Conservation (phyloP, 2,797 vertebrate genomes). For the Triplophysa yarkandensis region DNA sequence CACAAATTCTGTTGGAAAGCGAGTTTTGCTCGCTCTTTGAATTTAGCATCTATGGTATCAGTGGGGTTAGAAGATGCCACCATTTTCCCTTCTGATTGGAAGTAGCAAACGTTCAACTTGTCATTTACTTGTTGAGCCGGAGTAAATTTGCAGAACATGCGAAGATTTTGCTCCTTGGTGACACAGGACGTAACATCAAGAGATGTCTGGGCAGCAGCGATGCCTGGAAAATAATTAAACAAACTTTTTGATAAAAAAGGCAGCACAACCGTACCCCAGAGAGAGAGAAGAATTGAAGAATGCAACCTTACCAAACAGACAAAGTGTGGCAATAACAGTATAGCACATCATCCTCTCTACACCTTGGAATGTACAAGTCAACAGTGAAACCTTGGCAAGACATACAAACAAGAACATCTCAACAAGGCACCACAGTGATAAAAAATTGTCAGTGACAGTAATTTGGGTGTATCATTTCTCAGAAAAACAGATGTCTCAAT, state of each 20-base stretch:
- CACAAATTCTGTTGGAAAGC: constrained; percentile 62
- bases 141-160: constrained; percentile 69
- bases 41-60: constrained; percentile 59
- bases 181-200: constrained; percentile 66
- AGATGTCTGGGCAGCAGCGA: constrained; percentile 69
- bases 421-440: too few species aligned
- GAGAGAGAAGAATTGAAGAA: background rate
- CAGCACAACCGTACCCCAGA: too few species aligned
- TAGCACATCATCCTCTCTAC: constrained; percentile 62
- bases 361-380: background rate
- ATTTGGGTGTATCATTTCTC: background rate
- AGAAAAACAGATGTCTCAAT: constrained; percentile 40
- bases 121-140: constrained; percentile 50
- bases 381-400: constrained; percentile 31
- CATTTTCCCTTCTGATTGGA: constrained; percentile 59
- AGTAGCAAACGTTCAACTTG: constrained; percentile 63
- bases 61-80: constrained; percentile 65
- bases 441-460: background rate
- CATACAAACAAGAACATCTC: constrained; percentile 7
- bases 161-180: constrained; percentile 63
- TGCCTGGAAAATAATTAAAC: constrained; percentile 58
- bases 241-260: background rate
- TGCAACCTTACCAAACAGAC: constrained; percentile 70
- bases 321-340: constrained; percentile 60
- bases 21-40: constrained; percentile 62